Percentiles rank a stretch among this genome's conserved stretches.
Evolutionary conservation across 1,140 invertebrate genomes (phyloP).

Genomic region (Nilaparvata lugens): DNA sequence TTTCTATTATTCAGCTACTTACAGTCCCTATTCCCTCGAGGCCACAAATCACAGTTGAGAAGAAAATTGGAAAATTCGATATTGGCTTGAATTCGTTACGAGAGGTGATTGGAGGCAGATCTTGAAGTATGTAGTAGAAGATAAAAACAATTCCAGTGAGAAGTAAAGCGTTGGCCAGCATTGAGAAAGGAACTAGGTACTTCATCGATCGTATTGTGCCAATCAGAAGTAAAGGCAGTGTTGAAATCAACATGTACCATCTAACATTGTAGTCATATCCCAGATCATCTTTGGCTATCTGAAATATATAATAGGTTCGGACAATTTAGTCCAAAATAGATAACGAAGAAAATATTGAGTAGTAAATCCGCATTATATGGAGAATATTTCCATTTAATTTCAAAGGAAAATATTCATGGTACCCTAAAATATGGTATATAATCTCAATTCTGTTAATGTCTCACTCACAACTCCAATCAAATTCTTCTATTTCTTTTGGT

Average conservation of each 20-base stretch:
- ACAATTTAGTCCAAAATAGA: no score
- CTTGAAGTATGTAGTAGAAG: conserved; percentile 56
- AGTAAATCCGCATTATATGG: no score
- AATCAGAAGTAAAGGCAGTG: conserved; percentile 47
- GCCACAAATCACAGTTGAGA: conserved; percentile 59
- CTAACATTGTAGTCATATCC: conserved; percentile 8
- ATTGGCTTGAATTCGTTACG: not conserved
- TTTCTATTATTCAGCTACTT: no score
- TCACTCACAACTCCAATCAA: no score
- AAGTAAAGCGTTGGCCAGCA: conserved; percentile 56
- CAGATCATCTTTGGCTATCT: no score
- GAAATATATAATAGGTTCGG: no score
- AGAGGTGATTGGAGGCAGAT: conserved; percentile 10
- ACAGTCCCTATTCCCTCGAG: conserved; percentile 70
- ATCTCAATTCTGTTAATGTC: no score
- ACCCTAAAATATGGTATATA: no score
- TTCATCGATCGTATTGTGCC: conserved; percentile 60
- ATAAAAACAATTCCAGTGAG: conserved; percentile 54
- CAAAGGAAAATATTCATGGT: no score
- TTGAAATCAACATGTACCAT: conserved; percentile 25
- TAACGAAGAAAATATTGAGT: no score
- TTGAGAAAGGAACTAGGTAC: conserved; percentile 63
- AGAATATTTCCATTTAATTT: no score
- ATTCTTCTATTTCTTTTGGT: no score
- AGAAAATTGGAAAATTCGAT: conserved; percentile 21